These are phyloP conservation scores for Drosophila auraria DNA, from an alignment of 1,140 invertebrate genomes.

Conservation along the genomic window DNA sequence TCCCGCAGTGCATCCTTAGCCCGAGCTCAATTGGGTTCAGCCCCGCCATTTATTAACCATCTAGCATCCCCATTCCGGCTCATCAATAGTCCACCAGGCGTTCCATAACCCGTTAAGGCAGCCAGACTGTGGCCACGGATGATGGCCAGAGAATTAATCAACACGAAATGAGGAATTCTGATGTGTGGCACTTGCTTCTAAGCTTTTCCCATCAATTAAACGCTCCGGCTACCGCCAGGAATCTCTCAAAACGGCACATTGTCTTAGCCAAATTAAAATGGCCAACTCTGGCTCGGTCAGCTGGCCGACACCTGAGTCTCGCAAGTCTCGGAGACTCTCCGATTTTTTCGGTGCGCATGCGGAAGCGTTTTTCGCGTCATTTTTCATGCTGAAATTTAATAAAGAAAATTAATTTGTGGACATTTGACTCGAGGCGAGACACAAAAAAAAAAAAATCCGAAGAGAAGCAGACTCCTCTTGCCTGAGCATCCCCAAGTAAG, in stretches of 20 bases:
- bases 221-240: constrained; percentile 55
- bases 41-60: constrained; percentile 19
- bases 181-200: constrained; percentile 44
- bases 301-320: constrained; percentile 39
- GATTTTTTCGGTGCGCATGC: constrained; percentile 65
- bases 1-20: constrained; percentile 11
- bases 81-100: constrained; percentile 51
- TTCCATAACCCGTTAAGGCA: constrained; percentile 35
- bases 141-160: constrained; percentile 65
- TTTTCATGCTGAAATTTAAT: constrained; percentile 84
- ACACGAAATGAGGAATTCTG: constrained; percentile 42
- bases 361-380: constrained; percentile 83
- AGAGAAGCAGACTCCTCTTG: no score
- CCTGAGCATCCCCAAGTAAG: constrained; percentile 14
- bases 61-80: constrained; percentile 14
- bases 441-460: constrained; percentile 34
- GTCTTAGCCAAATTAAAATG: constrained; percentile 78
- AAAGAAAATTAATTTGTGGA: constrained; percentile 84
- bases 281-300: constrained; percentile 26
- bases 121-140: background rate
- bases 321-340: constrained; percentile 16
- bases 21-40: constrained; percentile 40
- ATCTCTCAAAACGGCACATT: constrained; percentile 76
- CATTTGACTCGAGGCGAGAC: constrained; percentile 82
- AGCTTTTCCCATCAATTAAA: constrained; percentile 72